These are phyloP conservation scores for Leucophenga montana DNA, from an alignment of 2,888 invertebrate species.

Conservation along the genomic window DNA sequence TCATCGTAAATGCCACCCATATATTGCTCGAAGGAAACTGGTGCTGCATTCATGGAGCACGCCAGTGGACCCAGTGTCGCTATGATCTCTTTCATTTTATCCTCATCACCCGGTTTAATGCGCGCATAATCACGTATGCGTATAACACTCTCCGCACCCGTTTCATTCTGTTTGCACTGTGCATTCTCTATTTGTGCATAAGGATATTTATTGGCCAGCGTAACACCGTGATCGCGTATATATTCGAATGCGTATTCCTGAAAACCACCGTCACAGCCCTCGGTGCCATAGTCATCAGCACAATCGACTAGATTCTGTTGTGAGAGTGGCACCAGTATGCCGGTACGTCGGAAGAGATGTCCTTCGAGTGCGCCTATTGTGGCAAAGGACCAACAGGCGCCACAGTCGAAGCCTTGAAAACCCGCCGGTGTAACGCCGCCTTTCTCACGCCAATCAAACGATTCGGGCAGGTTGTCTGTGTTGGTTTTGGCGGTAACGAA, in stretches of 20 bases:
- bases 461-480: constrained; percentile 59
- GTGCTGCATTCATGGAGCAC: constrained; percentile 67
- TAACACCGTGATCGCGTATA: constrained; percentile 68
- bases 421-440: constrained; percentile 70
- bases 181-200: constrained; percentile 65
- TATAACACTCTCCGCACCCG: constrained; percentile 56
- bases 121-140: constrained; percentile 69
- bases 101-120: constrained; percentile 69
- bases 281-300: constrained; percentile 66
- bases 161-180: constrained; percentile 66
- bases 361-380: constrained; percentile 69
- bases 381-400: constrained; percentile 70
- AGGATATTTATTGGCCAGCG: constrained; percentile 68
- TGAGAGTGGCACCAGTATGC: constrained; percentile 68
- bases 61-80: constrained; percentile 70
- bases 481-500: constrained; percentile 55
- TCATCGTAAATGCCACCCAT: constrained; percentile 69
- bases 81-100: constrained; percentile 70
- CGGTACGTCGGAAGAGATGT: constrained; percentile 68
- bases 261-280: constrained; percentile 72
- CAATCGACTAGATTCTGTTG: constrained; percentile 72
- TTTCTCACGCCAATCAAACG: constrained; percentile 70
- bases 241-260: constrained; percentile 71
- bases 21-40: constrained; percentile 68
- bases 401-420: constrained; percentile 67